Evolutionary conservation across 2,113 vertebrate genomes (phyloP), one percentile per base, ranked within the genome.

Genomic region (Seriola aureovittata): DNA sequence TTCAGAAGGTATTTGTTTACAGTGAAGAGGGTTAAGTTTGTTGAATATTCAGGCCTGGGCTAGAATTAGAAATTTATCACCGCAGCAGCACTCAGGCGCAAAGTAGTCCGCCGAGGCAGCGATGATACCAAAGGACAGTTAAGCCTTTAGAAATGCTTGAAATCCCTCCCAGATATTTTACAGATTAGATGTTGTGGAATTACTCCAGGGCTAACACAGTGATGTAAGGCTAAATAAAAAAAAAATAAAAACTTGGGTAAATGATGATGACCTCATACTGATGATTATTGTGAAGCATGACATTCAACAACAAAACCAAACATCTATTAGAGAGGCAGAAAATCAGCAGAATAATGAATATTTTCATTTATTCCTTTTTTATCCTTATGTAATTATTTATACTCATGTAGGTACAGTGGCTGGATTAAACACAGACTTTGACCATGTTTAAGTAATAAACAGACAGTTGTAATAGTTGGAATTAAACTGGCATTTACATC

Each of bases 41-140:
- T 83, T 92, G 72, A 87, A 89, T 88, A 81, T 86, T 87, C 71
- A 83, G 69, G 60, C 71, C 67, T 68, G 62, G 19, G 84, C 76
- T 82, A 63, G 59, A 81, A 85, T 91, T 85, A 92, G 69, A 90
- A 88, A 82, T 83, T 12, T 68, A 85, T 76, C 78, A 83, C 70
- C 4, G 19, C 60, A 69, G 60, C 78, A 75, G 68, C 48, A 84
- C 58, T 52, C 1, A 0, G 16, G 42, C 63, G 52, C 21, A 69
- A 71, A 66, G 62, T 38, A 29, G 65, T 84, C 81, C n/a, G 9
- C 14, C 0, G 52, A 84, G 71, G 40, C 58, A 29, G 52, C 3
- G 57, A 80, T 34, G 67, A 79, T n/a, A 68, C 70, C 62, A 79
- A 42, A 25, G 71, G 50, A 77, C 42, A 23, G 54, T 50, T 82